Evolutionary conservation across 2,113 vertebrate genomes (phyloP), one percentile per base, ranked within the genome.

Genomic region (Chelonoidis abingdonii): DNA sequence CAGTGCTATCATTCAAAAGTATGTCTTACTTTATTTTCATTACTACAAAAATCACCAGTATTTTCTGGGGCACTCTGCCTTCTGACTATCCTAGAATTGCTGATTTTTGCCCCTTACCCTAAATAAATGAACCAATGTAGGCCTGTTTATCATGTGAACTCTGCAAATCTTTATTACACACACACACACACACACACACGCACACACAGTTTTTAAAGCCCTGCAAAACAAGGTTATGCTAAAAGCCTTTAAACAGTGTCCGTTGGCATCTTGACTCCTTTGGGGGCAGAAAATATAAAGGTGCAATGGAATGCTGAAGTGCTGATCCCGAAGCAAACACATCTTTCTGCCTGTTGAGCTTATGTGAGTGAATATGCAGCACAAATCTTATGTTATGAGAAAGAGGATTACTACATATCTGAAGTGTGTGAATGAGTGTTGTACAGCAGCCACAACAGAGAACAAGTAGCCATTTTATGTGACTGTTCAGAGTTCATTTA

Each of bases 131-230:
- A 49, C 10, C 79, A 21, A 1, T 1, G 1, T 41, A 49, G 29
- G 12, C 31, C 0, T 62, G 3, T 56, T 82, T 13, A 25, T 5
- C 0, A 10, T 0, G 1, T n/a, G 41, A 35, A 24, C 8, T 80
- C 12, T 8, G 69, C 78, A 84, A 31, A 75, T 27, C 19, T 17
- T 10, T 1, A 59, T 35, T 47, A 6, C 2, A 13, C 49, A 12
- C 10, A 10, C 47, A 11, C 47, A 47, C 47, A 47, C 47, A 47
- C 47, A 47, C 47, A 47, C 47, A 44, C 44, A 44, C 44, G 6
- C 44, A 10, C 49, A 49, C 49, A 12, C 16, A 72, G 12, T 49
- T 27, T 80, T 50, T 11, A 1, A 84, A 87, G 5, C 13, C n/a
- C 56, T 83, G 8, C 19, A n/a, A 6, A 1, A 1, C 5, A n/a